Evolutionary conservation across 1,140 invertebrate genomes (phyloP), one percentile per base, ranked within the genome.

Genomic region (Drosophila seguyi): DNA sequence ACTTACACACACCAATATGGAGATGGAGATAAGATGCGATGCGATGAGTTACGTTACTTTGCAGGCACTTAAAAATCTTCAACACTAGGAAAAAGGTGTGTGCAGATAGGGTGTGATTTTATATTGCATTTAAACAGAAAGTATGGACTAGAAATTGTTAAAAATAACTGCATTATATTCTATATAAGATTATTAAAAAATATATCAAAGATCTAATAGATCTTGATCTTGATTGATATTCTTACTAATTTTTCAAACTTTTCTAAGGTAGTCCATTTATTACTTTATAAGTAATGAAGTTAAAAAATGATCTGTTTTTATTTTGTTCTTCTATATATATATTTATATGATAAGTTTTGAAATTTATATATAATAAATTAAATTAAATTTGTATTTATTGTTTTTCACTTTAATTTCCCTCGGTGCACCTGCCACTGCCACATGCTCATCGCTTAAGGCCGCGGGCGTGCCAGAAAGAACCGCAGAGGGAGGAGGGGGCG

Each of bases 391-490:
- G 1, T 6, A 20, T 2, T 6, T 11, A 20, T 44, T 20, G 0
- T 20, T 11, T n/a, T 31, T 13, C 11, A 0, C 1, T n/a, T 52
- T 25, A 58, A 16, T 45, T 38, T 22, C n/a, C 25, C 25, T 4
- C 16, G 38, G 63, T 66, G 61, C 58, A 76, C 16, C 48, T 57
- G 75, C 53, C 63, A 77, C 45, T 66, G 82, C 74, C 52, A 62
- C 73, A 74, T 82, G 80, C 73, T 68, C 29, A 65, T 42, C 55
- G 78, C 79, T 78, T 59, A 50, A 75, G 69, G 79, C 79, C n/a
- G 18, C 36, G 53, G 48, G 50, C 71, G 48, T 79, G 69, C 67
- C 69, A 63, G 48, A 53, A 52, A 44, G 41, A 80, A 79, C 84
- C 84, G 27, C 80, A 66, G 44, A 52, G n/a, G 11, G 16, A 13